Conservation (phyloP, 2,888 invertebrate species). For the Rotaria macrura region DNA sequence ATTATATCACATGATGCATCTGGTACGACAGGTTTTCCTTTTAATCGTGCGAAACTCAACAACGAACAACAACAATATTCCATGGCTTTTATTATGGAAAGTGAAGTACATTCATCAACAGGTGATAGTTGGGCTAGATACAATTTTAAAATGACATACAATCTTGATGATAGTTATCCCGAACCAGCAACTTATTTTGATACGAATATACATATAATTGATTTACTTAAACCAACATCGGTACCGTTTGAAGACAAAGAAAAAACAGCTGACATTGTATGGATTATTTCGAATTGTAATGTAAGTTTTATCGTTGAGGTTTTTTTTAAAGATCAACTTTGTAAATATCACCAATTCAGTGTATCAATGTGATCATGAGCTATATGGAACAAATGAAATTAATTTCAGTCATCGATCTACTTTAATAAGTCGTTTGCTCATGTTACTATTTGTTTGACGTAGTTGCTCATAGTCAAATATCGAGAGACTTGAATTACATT, state of each 20-base stretch:
- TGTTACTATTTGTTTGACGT: too few relatives aligned
- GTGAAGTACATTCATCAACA: conserved; percentile 27
- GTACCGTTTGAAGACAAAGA: conserved; percentile 29
- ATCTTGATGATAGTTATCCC: conserved; percentile 29
- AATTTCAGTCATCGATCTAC: too few relatives aligned
- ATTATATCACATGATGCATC: background rate
- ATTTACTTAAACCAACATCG: conserved; percentile 19
- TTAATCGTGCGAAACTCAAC: background rate
- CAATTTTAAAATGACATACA: conserved; percentile 33
- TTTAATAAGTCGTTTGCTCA: too few relatives aligned
- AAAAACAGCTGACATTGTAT: conserved; percentile 13
- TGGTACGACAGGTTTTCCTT: rapidly evolving
- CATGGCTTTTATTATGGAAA: conserved; percentile 31
- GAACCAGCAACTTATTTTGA: conserved; percentile 33
- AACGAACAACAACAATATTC: background rate
- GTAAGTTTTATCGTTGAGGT: background rate
- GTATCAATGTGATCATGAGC: too few relatives aligned
- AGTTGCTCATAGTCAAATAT: too few relatives aligned
- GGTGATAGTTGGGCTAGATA: conserved; percentile 18
- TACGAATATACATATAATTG: conserved; percentile 16
- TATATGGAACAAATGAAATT: too few relatives aligned
- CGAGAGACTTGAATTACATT: too few relatives aligned
- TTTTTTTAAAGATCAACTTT: too few relatives aligned
- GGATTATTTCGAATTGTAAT: conserved; percentile 31
- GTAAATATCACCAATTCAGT: too few relatives aligned